Evolutionary conservation across 37 sponge, comb jelly and placozoan species (phyloP).

Genomic region (Tethya wilhelma): DNA sequence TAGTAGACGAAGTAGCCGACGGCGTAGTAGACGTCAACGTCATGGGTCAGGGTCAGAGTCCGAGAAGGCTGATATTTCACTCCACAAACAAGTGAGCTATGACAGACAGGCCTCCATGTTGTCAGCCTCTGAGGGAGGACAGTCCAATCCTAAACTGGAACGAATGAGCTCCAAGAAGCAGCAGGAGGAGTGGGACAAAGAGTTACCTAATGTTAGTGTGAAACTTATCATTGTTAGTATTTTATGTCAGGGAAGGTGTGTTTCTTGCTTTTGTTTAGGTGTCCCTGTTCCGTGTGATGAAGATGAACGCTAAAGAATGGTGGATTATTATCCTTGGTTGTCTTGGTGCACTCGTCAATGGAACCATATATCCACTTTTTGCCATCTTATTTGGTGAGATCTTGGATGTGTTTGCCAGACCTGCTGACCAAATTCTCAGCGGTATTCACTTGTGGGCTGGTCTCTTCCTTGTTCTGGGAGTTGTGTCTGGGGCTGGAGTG

Average conservation of each 20-base stretch:
- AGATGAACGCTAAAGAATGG: slow-evolving; percentile 81
- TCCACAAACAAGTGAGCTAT: not conserved
- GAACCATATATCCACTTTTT: slow-evolving; percentile 65
- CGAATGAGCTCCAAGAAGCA: slow-evolving; percentile 7
- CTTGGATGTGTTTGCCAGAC: slow-evolving; percentile 37
- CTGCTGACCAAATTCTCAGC: slow-evolving; percentile 23
- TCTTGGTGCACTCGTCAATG: slow-evolving; percentile 65
- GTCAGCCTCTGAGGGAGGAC: no score
- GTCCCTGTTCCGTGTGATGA: slow-evolving; percentile 43
- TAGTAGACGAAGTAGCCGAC: not conserved
- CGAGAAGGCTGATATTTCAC: not conserved
- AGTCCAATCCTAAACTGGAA: no score
- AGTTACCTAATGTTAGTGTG: slow-evolving; percentile 32
- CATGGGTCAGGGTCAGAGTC: not conserved
- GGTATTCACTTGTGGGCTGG: slow-evolving; percentile 49
- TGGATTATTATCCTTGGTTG: slow-evolving; percentile 68
- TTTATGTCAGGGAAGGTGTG: not conserved
- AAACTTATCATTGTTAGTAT: no score
- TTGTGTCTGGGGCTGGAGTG: slow-evolving; percentile 38
- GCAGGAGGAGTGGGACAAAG: slow-evolving; percentile 68
- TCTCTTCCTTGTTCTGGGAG: slow-evolving; percentile 57
- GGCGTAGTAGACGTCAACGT: no score
- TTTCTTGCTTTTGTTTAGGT: slow-evolving; percentile 9
- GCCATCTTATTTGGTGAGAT: slow-evolving; percentile 80
- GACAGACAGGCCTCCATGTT: not conserved